Percentiles rank a stretch among this genome's conserved stretches.
phyloP scores from a whole-genome alignment of 2,113 vertebrate species.

The Tringa solitaria region DNA sequence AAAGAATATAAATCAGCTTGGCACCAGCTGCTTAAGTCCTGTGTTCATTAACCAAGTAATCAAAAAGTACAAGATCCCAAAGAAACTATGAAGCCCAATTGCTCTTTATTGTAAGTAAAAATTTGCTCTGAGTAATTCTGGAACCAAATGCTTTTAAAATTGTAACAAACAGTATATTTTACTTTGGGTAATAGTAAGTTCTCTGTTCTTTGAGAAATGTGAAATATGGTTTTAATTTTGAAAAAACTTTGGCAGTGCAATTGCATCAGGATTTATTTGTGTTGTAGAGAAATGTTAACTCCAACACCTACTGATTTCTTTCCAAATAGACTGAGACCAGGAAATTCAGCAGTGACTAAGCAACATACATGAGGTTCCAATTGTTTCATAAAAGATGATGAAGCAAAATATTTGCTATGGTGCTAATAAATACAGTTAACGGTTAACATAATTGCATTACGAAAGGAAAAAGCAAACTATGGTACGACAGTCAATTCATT shows the following conservation, averaged over 20 bases:
- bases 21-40: background rate
- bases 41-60: background rate
- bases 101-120: background rate
- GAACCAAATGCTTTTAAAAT: background rate
- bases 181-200: background rate
- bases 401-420: background rate
- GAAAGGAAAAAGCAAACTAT: conserved; percentile 55
- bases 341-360: background rate
- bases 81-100: background rate
- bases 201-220: background rate
- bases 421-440: conserved; percentile 54
- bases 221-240: background rate
- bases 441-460: conserved; percentile 32
- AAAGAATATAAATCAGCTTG: background rate
- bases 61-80: background rate
- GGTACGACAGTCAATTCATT: conserved; percentile 62
- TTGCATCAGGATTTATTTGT: background rate
- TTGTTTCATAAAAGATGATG: conserved; percentile 35
- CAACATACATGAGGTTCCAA: conserved; percentile 11
- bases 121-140: background rate
- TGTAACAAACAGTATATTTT: background rate
- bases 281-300: background rate
- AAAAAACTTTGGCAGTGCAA: background rate
- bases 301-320: background rate
- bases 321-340: background rate